phyloP scores from a whole-genome alignment of 1,140 invertebrate genomes.

The Ladona fulva region DNA sequence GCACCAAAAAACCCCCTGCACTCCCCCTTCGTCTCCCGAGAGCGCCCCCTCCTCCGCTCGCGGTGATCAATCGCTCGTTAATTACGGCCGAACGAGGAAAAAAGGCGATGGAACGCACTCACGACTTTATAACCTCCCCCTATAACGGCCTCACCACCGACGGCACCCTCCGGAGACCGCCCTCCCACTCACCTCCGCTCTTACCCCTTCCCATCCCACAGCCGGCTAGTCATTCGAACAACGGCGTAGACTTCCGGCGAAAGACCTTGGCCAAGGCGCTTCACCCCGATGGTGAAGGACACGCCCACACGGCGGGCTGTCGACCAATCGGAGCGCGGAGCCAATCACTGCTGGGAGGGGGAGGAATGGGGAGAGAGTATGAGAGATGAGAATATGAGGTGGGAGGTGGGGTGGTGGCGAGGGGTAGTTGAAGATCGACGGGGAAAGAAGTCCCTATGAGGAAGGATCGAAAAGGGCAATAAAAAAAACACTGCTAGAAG shows the following conservation, averaged over 20 bases:
- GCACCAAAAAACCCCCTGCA: no score
- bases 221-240: conserved; percentile 6
- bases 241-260: conserved; percentile 5
- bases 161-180: background rate
- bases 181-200: background rate
- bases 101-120: background rate
- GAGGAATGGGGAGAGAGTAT: background rate
- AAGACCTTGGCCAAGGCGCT: background rate
- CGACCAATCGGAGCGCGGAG: background rate
- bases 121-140: conserved; percentile 3
- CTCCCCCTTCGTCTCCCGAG: no score
- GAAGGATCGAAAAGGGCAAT: background rate
- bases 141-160: background rate
- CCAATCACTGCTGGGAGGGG: background rate
- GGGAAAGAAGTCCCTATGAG: background rate
- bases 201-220: background rate
- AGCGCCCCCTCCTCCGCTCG: no score
- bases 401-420: background rate
- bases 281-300: conserved; percentile 1
- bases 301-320: background rate
- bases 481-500: background rate
- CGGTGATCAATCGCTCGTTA: no score
- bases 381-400: background rate
- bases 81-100: background rate
- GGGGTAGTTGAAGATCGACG: background rate